These are phyloP conservation scores for Dorcus hopei DNA, from an alignment of 2,888 invertebrate species.

Conservation along the genomic window DNA sequence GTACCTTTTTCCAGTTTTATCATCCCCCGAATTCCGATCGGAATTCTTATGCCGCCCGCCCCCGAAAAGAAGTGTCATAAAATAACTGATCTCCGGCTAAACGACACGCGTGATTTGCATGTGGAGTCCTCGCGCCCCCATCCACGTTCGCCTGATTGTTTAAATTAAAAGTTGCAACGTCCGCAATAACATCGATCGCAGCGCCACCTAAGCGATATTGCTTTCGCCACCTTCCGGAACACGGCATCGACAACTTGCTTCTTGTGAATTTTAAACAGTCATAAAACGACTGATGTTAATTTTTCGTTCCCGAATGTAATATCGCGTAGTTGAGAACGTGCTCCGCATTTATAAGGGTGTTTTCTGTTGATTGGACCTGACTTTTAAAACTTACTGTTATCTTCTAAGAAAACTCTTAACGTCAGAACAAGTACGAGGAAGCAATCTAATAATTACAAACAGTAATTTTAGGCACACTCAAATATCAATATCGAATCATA, in stretches of 20 bases:
- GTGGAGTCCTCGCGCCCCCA: constrained; percentile 32
- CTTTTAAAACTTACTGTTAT: not conserved
- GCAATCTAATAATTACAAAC: too few species aligned
- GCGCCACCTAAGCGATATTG: constrained; percentile 29
- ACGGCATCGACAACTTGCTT: constrained; percentile 34
- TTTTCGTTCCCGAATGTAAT: constrained; percentile 49
- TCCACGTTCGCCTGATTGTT: constrained; percentile 32
- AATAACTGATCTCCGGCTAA: constrained; percentile 46
- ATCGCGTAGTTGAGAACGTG: constrained; percentile 25
- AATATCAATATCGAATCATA: too few species aligned
- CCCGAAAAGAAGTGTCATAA: constrained; percentile 37
- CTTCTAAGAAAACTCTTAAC: not conserved
- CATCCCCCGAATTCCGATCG: constrained; percentile 27
- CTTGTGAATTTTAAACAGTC: constrained; percentile 49
- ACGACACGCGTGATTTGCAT: constrained; percentile 50
- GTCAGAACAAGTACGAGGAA: too few species aligned
- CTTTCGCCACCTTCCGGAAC: constrained; percentile 35
- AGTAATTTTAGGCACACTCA: too few species aligned
- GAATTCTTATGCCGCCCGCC: constrained; percentile 36
- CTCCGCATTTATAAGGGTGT: constrained; percentile 4
- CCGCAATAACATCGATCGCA: constrained; percentile 24
- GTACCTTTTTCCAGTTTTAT: constrained; percentile 21
- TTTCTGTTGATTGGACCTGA: not conserved
- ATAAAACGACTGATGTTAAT: constrained; percentile 52
- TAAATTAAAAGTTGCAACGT: constrained; percentile 42